A percentile compares a stretch with the other conserved stretches of the same genome.
phyloP scores from a whole-genome alignment of 2,888 invertebrate genomes.

The Cyclophora albipunctata region DNA sequence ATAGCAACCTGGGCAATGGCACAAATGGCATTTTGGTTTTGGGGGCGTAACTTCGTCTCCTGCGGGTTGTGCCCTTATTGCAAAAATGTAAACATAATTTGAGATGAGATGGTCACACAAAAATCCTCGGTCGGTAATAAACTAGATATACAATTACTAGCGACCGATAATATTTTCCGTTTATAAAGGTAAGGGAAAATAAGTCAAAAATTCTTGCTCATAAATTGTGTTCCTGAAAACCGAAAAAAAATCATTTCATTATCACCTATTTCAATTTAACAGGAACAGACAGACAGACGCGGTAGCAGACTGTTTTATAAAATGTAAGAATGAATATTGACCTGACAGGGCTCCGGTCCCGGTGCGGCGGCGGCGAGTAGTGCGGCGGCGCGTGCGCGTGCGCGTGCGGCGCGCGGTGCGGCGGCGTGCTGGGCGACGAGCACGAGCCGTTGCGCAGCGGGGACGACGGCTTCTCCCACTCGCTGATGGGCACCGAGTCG shows the following conservation, averaged over 20 bases:
- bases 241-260: too few relatives aligned
- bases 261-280: too few relatives aligned
- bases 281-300: too few relatives aligned
- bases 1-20: not conserved
- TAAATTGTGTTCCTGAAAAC: too few relatives aligned
- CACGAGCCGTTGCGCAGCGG: conserved; percentile 74
- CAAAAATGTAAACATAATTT: not conserved
- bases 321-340: conserved; percentile 19
- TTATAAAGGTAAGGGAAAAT: too few relatives aligned
- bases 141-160: not conserved
- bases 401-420: conserved; percentile 32
- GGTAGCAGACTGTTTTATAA: too few relatives aligned
- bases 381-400: conserved; percentile 43
- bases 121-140: not conserved
- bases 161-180: not conserved
- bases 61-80: not conserved
- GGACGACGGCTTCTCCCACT: conserved; percentile 73
- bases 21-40: too few relatives aligned
- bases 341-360: conserved; percentile 33
- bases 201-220: too few relatives aligned
- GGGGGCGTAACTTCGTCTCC: too few relatives aligned
- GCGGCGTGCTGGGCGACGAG: conserved; percentile 77
- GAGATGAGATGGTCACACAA: not conserved
- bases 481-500: conserved; percentile 62
- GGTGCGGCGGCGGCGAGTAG: conserved; percentile 63